These are phyloP conservation scores for Latrodectus geometricus DNA, from an alignment of 1,140 invertebrate genomes.

Conservation along the genomic window DNA sequence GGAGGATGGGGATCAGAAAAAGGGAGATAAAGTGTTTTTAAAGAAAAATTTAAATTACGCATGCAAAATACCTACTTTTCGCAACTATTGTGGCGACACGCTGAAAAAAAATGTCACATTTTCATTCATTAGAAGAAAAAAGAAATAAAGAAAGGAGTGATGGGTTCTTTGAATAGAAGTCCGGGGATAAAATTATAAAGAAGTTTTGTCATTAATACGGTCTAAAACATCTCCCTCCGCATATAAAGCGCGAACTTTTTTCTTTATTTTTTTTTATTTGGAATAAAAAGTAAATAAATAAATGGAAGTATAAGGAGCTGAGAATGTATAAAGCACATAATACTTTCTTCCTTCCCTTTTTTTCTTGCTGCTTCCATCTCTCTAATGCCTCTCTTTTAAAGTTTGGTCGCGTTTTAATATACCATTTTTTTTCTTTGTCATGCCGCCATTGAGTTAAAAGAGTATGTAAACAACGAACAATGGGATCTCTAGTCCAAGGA, in stretches of 20 bases:
- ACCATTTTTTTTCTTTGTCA: constrained; percentile 27
- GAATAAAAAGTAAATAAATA: not conserved
- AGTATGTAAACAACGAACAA: constrained; percentile 47
- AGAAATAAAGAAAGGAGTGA: constrained; percentile 1
- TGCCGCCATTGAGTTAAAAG: constrained; percentile 28
- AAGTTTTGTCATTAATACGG: constrained; percentile 43
- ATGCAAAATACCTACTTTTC: constrained; percentile 46
- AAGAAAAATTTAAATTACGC: constrained; percentile 47
- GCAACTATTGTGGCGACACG: constrained; percentile 11
- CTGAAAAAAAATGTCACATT: constrained; percentile 9
- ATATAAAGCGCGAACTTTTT: not conserved
- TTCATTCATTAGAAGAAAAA: constrained; percentile 38
- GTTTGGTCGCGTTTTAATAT: constrained; percentile 49
- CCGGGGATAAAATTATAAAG: constrained; percentile 31
- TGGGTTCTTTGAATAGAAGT: not conserved
- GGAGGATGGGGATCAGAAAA: too few species aligned
- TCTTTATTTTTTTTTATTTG: not conserved
- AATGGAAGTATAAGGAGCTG: not conserved
- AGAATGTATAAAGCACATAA: constrained; percentile 22
- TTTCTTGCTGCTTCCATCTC: constrained; percentile 21
- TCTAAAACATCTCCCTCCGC: constrained; percentile 8
- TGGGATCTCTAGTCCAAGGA: constrained; percentile 3
- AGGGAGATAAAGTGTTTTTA: not conserved
- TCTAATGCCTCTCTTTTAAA: constrained; percentile 43
- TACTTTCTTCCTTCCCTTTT: constrained; percentile 20